Base-by-base conservation (phyloP, 2,888 invertebrate species). In the Phalangium opilio region DNA sequence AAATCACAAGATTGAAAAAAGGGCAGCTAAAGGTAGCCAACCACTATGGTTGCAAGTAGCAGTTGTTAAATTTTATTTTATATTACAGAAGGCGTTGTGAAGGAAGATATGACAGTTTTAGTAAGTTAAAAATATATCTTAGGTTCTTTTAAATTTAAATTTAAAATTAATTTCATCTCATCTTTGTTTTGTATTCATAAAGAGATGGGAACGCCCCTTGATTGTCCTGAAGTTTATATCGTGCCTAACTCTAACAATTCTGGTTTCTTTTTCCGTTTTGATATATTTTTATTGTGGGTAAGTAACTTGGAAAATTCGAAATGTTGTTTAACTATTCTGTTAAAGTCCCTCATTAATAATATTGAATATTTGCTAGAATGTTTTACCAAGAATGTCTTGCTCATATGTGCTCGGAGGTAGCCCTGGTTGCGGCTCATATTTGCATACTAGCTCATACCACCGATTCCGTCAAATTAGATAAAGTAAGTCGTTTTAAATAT, bases 351-450 rank as follows among this genome's bases (percentile, higher is more conserved):
- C n/a, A n/a, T n/a, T n/a, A n/a, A n/a, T 7, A 5, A 27, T 27
- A 27, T 27, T 8, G 27, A 27, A 27, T 8, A 27, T 27, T 27
- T 7, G 27, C 19, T 18, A 51, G 51, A 38, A 49, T 51, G 47
- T 35, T 51, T 10, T 47, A 44, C 11, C 19, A 49, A 33, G 51
- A 51, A 21, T 49, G 51, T 38, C 27, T 51, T 4, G 47, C 51
- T 47, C 51, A 51, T 44, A 38, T 51, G 10, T 49, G 49, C 14
- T 20, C 49, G 2, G 51, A 51, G 19, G 10, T 51, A 8, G 34
- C 44, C 2, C 32, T 44, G 18, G 7, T 51, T 2, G 49, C 43
- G 44, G 51, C 51, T 47, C 49, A 51, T 39, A 11, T 49, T 7
- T 49, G 49, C 21, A 47, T 51, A 19, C 47, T 51, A 14, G 32